Percentiles rank a stretch among this genome's conserved stretches.
Conservation (phyloP, 2,888 invertebrate species). For the Endotricha flammealis region DNA sequence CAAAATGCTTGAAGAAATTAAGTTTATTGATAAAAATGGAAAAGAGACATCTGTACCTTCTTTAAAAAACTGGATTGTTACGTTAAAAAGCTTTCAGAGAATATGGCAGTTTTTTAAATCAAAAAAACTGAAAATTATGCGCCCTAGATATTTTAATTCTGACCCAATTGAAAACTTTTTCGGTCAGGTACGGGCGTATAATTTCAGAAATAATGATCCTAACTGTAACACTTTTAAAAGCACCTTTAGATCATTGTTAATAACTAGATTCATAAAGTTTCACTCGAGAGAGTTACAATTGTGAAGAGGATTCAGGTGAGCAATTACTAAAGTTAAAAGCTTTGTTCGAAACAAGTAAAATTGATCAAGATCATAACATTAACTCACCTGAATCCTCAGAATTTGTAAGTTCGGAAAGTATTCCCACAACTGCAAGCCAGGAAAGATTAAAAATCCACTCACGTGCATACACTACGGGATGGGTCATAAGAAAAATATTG, state of each 20-base stretch:
- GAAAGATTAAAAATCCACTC: constrained; percentile 23
- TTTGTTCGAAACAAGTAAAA: neutral
- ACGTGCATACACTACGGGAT: constrained; percentile 23
- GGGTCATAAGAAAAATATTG: constrained; percentile 20
- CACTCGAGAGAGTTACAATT: neutral
- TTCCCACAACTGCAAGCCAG: constrained; percentile 12
- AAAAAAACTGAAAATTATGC: constrained; percentile 3
- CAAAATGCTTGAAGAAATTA: constrained; percentile 10
- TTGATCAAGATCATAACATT: too few relatives aligned
- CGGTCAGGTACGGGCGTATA: constrained; percentile 25
- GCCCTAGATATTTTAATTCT: constrained; percentile 2
- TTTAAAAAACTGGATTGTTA: constrained; percentile 16
- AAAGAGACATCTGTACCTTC: constrained; percentile 15
- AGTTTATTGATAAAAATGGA: constrained; percentile 11
- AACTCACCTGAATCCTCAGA: neutral
- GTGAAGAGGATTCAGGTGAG: constrained; percentile 1
- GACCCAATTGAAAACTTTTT: constrained; percentile 20
- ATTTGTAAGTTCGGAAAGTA: constrained; percentile 1
- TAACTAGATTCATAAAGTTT: constrained; percentile 1
- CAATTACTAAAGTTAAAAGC: neutral
- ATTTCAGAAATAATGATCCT: constrained; percentile 26
- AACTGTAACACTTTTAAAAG: constrained; percentile 21
- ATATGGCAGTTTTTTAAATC: constrained; percentile 1
- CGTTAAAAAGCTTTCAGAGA: constrained; percentile 15
- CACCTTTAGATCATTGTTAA: constrained; percentile 25